Conservation (phyloP, 2,113 vertebrate genomes). For the Callorhinus ursinus region DNA sequence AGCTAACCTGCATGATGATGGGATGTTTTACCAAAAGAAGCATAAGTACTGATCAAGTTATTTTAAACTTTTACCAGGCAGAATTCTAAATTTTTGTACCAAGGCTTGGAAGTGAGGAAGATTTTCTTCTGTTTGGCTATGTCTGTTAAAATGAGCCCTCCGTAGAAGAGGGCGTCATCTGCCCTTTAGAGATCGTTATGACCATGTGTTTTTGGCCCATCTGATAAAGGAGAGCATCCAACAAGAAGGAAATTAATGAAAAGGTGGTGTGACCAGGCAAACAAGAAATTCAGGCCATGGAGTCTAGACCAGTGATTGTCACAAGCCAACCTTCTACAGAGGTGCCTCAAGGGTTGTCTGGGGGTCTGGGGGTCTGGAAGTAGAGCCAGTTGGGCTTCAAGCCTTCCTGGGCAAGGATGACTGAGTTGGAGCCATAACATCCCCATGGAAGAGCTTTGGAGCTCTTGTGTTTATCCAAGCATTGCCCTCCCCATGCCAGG, state of each 20-base stretch:
- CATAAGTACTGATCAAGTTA: not conserved
- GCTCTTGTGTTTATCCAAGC: accelerated
- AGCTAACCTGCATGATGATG: too few relatives aligned
- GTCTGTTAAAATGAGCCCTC: not conserved
- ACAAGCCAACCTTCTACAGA: accelerated
- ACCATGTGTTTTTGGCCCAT: not conserved
- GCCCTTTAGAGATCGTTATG: not conserved
- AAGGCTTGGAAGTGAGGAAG: not conserved
- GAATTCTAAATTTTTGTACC: not conserved
- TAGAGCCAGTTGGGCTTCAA: not conserved
- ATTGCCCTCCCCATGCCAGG: accelerated
- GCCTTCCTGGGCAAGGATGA: not conserved
- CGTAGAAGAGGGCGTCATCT: accelerated
- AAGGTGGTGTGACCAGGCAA: not conserved
- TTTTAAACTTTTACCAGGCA: not conserved
- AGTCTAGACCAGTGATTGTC: not conserved
- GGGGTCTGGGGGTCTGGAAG: not conserved
- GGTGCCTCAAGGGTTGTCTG: accelerated
- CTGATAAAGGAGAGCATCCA: not conserved
- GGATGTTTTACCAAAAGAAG: not conserved
- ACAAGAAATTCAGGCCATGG: not conserved
- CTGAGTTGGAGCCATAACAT: too few relatives aligned
- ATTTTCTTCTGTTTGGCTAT: not conserved
- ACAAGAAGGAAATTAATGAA: not conserved
- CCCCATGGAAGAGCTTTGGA: not conserved